Evolutionary conservation across 2,113 vertebrate genomes (phyloP).

Genomic region (Tragelaphus buxtoni): DNA sequence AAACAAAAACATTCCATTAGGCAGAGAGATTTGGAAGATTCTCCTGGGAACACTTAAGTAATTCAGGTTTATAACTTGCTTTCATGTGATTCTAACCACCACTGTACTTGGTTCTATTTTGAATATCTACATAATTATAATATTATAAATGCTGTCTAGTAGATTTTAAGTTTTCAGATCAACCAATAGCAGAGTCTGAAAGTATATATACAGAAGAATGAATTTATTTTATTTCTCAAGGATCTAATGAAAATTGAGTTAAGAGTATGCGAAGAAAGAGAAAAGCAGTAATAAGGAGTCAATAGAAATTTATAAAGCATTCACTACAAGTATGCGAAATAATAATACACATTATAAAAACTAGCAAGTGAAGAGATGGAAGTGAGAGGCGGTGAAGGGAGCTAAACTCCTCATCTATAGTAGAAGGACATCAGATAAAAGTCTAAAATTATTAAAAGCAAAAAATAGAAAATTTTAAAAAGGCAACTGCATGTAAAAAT

Average conservation of each 20-base stretch:
- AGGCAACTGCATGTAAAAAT: background rate
- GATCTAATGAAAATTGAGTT: background rate
- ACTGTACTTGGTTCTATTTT: background rate
- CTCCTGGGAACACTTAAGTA: background rate
- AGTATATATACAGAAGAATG: background rate
- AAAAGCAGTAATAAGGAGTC: background rate
- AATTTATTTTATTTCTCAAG: background rate
- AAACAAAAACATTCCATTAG: background rate
- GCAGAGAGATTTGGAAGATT: background rate
- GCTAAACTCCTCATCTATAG: background rate
- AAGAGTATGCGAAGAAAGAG: background rate
- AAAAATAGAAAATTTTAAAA: background rate
- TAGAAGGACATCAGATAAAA: background rate
- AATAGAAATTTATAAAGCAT: background rate
- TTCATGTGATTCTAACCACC: background rate
- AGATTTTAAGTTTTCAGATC: background rate
- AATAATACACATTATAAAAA: background rate
- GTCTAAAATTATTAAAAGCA: background rate
- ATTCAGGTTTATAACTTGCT: background rate
- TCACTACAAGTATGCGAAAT: background rate
- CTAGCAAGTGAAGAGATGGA: background rate
- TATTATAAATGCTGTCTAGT: background rate
- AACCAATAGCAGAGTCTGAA: background rate
- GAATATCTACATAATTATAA: background rate
- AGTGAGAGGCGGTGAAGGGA: background rate